A percentile compares a stretch with the other conserved stretches of the same genome.
These are phyloP conservation scores for Cliona cf. orientalis DNA, from an alignment of 37 sponge, comb jelly and placozoan genomes.

Conservation along the genomic window DNA sequence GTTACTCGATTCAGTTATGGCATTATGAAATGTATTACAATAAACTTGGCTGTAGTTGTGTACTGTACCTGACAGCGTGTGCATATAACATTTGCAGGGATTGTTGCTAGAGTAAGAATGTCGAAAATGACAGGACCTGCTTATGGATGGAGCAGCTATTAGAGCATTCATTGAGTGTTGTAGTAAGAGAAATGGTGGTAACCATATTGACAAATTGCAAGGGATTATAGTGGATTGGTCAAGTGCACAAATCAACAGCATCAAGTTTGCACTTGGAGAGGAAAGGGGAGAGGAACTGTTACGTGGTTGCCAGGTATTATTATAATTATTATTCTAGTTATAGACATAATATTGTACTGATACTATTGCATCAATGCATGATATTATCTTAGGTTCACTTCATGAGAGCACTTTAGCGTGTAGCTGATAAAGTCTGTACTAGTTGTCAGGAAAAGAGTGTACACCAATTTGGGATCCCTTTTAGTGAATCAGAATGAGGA, in stretches of 20 bases:
- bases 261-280: slow-evolving; percentile 17
- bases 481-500: too few relatives aligned
- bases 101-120: slow-evolving; percentile 5
- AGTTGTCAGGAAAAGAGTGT: too few relatives aligned
- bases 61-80: too few relatives aligned
- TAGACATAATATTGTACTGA: too few relatives aligned
- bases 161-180: slow-evolving; percentile 10
- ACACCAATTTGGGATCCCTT: too few relatives aligned
- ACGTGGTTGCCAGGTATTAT: slow-evolving; percentile 25
- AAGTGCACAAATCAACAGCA: too few relatives aligned
- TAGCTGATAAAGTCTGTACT: too few relatives aligned
- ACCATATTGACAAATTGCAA: neutral
- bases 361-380: too few relatives aligned
- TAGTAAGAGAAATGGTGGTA: neutral
- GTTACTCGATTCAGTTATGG: slow-evolving; percentile 5
- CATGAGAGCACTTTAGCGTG: too few relatives aligned
- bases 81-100: neutral
- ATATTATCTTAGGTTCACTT: too few relatives aligned
- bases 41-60: neutral
- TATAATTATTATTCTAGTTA: too few relatives aligned
- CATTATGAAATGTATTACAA: slow-evolving; percentile 4
- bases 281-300: neutral
- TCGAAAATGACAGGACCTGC: slow-evolving; percentile 11
- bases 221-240: too few relatives aligned
- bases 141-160: slow-evolving; percentile 9